phyloP scores from a whole-genome alignment of 2,888 invertebrate genomes.

The Sicus ferrugineus region DNA sequence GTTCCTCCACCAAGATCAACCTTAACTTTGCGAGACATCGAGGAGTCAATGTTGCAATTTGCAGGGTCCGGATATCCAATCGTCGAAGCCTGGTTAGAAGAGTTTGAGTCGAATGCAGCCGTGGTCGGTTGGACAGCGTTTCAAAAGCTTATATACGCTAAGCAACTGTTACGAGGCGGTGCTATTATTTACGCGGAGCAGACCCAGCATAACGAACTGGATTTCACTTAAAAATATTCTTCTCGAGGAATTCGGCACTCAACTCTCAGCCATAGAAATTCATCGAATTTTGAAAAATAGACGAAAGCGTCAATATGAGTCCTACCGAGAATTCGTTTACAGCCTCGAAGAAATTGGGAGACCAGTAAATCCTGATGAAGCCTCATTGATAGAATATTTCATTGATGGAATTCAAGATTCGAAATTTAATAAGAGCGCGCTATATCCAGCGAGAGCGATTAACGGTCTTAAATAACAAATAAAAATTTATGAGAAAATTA shows the following conservation, averaged over 20 bases:
- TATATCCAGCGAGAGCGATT: constrained; percentile 25
- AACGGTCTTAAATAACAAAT: constrained; percentile 23
- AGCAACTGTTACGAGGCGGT: constrained; percentile 8
- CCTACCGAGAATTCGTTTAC: not conserved
- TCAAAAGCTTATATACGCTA: constrained; percentile 23
- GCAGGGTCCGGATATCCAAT: not conserved
- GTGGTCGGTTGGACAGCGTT: constrained; percentile 8
- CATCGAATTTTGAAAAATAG: not conserved
- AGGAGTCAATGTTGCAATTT: not conserved
- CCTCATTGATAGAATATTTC: constrained; percentile 7
- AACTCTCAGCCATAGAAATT: not conserved
- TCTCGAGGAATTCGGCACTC: not conserved
- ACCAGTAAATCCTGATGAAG: not conserved
- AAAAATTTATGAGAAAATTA: constrained; percentile 29
- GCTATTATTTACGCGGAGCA: constrained; percentile 9
- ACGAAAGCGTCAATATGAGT: not conserved
- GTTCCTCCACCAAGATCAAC: not conserved
- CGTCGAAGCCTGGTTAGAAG: not conserved
- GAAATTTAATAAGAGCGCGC: constrained; percentile 15
- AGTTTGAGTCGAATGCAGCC: constrained; percentile 4
- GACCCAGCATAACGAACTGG: not conserved
- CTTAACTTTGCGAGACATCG: not conserved
- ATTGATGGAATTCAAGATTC: constrained; percentile 32
- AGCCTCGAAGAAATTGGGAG: not conserved
- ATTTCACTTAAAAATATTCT: not conserved